A percentile compares a stretch with the other conserved stretches of the same genome.
phyloP scores from a whole-genome alignment of 1,140 invertebrate species.

The Diabrotica virgifera region DNA sequence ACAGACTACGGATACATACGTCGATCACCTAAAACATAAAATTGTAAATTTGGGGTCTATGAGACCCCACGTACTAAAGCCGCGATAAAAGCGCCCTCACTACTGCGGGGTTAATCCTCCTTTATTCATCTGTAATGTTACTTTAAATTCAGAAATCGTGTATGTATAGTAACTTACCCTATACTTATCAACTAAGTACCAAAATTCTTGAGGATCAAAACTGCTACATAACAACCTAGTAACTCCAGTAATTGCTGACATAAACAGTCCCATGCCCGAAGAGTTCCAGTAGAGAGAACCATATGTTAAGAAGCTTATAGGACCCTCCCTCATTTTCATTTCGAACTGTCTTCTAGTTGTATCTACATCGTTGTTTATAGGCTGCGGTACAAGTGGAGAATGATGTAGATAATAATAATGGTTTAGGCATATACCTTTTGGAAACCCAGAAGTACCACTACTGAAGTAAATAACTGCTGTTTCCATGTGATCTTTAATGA shows the following conservation, averaged over 20 bases:
- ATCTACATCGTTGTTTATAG: slow-evolving; percentile 12
- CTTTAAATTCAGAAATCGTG: background rate
- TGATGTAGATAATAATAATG: slow-evolving; percentile 47
- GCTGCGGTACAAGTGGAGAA: slow-evolving; percentile 10
- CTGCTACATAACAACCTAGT: slow-evolving; percentile 27
- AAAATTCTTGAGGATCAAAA: slow-evolving; percentile 32
- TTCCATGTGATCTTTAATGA: slow-evolving; percentile 31
- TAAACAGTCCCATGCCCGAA: slow-evolving; percentile 24
- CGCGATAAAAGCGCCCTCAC: too few relatives aligned
- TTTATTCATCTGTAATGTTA: too few relatives aligned
- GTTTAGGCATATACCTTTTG: slow-evolving; percentile 75
- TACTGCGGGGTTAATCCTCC: too few relatives aligned
- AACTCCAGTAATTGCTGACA: slow-evolving; percentile 20
- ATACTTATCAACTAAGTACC: slow-evolving; percentile 35
- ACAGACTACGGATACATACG: too few relatives aligned
- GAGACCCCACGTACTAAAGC: too few relatives aligned
- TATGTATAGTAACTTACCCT: slow-evolving; percentile 24
- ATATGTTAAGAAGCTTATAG: slow-evolving; percentile 31
- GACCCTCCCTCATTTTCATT: background rate
- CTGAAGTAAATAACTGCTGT: slow-evolving; percentile 54
- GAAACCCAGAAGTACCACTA: slow-evolving; percentile 76
- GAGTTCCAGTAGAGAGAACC: slow-evolving; percentile 44
- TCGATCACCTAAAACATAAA: too few relatives aligned
- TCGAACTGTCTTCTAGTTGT: slow-evolving; percentile 5
- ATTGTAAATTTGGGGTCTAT: too few relatives aligned